These are phyloP conservation scores for Tetrax tetrax DNA, from an alignment of 2,113 vertebrate species.

Conservation along the genomic window DNA sequence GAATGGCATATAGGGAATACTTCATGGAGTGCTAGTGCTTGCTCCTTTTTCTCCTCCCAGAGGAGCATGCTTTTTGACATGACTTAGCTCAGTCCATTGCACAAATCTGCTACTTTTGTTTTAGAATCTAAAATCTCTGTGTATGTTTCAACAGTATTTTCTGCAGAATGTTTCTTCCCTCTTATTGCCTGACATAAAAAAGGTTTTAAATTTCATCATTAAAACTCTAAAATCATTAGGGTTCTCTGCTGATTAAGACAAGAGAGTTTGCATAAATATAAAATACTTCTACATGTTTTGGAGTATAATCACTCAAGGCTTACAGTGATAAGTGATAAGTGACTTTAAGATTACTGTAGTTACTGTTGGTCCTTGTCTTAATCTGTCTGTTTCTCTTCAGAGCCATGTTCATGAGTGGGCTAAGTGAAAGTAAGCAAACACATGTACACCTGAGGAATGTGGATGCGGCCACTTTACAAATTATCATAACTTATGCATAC, in stretches of 20 bases:
- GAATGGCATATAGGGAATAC: neutral
- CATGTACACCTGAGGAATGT: slow-evolving; percentile 94
- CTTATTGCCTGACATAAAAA: neutral
- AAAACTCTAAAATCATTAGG: neutral
- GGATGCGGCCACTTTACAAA: slow-evolving; percentile 91
- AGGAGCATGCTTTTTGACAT: neutral
- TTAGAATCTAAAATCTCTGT: neutral
- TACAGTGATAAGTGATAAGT: neutral
- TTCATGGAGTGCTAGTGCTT: neutral
- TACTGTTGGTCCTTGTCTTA: neutral
- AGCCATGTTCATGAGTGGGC: slow-evolving; percentile 98
- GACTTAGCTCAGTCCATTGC: neutral
- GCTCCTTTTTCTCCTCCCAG: neutral
- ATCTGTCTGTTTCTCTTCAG: slow-evolving; percentile 59
- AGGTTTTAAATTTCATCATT: neutral
- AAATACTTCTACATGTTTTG: neutral
- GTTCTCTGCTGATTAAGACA: neutral
- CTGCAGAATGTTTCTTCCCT: neutral
- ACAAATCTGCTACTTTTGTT: neutral
- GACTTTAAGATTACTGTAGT: neutral
- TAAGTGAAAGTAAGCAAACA: slow-evolving; percentile 97
- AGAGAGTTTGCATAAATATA: neutral
- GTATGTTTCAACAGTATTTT: neutral
- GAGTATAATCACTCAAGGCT: neutral
- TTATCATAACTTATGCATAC: slow-evolving; percentile 95